Conservation (phyloP, 2,797 vertebrate genomes). For the Pseudochromis fuscus region DNA sequence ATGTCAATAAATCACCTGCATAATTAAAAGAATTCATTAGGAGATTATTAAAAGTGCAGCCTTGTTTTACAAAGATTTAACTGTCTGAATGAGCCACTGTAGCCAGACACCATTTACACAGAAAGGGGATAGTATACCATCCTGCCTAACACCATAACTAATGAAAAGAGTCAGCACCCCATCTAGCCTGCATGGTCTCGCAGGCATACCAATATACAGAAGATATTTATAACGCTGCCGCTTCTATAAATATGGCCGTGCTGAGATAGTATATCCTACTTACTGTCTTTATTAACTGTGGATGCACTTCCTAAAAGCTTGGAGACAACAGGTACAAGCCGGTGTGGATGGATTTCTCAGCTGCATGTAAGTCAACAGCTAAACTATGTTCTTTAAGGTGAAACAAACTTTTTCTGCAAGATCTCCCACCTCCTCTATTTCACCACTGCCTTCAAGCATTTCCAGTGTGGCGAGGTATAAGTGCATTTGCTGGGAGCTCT, state of each 20-base stretch:
- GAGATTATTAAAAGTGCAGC: not conserved
- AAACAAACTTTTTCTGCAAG: slow-evolving; percentile 27
- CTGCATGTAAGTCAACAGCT: slow-evolving; percentile 12
- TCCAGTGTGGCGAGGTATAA: slow-evolving; percentile 35
- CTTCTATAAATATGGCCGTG: slow-evolving; percentile 8
- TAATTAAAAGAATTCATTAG: not conserved
- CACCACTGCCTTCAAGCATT: slow-evolving; percentile 29
- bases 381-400: slow-evolving; percentile 32
- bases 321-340: not conserved
- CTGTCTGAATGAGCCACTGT: not conserved
- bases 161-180: slow-evolving; percentile 2
- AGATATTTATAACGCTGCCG: slow-evolving; percentile 17
- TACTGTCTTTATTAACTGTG: slow-evolving; percentile 2
- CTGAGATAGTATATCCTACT: not conserved
- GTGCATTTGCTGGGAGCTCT: slow-evolving; percentile 50
- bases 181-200: slow-evolving; percentile 9
- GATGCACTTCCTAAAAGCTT: slow-evolving; percentile 15
- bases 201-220: not conserved
- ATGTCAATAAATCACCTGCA: not conserved
- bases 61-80: not conserved
- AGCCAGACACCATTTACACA: not conserved
- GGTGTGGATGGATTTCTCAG: not conserved
- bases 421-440: slow-evolving; percentile 1
- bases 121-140: slow-evolving; percentile 1
- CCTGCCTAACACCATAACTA: not conserved